These are phyloP conservation scores for Sturmia bella DNA, from an alignment of 2,888 invertebrate species.

Conservation along the genomic window DNA sequence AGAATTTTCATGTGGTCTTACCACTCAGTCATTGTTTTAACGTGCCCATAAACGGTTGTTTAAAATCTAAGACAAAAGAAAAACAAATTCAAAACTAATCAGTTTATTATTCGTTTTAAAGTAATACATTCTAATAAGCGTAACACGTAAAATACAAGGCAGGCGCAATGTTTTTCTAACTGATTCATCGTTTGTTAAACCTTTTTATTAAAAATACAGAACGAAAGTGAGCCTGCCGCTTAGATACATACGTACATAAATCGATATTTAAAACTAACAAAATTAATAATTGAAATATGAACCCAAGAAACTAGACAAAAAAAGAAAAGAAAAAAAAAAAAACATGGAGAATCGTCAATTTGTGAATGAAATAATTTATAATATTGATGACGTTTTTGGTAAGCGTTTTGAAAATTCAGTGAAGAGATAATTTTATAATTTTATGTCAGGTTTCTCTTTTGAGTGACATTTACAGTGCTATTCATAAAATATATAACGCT, in stretches of 20 bases:
- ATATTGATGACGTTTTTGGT: slow-evolving; percentile 80
- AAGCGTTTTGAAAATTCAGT: slow-evolving; percentile 71
- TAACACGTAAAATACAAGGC: too few species aligned
- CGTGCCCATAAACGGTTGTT: slow-evolving; percentile 45
- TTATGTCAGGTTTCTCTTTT: too few species aligned
- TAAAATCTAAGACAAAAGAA: neutral
- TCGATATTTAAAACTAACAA: slow-evolving; percentile 39
- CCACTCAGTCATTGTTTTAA: slow-evolving; percentile 57
- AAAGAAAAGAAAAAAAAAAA: neutral
- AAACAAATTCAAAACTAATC: neutral
- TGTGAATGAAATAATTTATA: slow-evolving; percentile 78
- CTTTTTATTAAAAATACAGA: neutral
- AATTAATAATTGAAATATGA: neutral
- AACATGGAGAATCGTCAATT: slow-evolving; percentile 76
- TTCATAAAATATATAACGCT: too few species aligned
- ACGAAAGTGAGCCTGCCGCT: neutral
- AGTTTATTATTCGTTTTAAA: slow-evolving; percentile 1
- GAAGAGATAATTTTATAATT: too few species aligned
- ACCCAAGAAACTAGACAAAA: too few species aligned
- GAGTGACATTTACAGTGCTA: too few species aligned
- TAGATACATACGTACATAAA: too few species aligned
- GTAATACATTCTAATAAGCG: too few species aligned
- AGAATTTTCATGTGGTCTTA: neutral
- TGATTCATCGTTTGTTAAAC: neutral
- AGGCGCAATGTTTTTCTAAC: too few species aligned